phyloP scores from a whole-genome alignment of 2,888 invertebrate genomes.

The Hydraecia micacea region DNA sequence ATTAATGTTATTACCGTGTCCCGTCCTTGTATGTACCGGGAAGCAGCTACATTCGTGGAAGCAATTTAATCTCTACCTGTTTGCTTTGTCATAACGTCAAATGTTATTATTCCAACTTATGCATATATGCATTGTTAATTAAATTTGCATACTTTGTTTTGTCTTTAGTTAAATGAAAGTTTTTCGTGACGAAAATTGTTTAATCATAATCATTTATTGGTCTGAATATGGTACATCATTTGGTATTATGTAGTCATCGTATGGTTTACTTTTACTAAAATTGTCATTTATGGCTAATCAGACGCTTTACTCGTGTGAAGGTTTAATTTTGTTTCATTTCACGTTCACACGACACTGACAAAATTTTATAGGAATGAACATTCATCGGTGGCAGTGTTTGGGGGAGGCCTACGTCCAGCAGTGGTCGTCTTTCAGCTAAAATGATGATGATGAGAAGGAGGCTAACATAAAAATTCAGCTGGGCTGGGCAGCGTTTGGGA shows the following conservation, averaged over 20 bases:
- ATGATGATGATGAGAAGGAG: not conserved
- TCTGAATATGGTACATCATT: too few relatives aligned
- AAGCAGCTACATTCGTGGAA: slow-evolving; percentile 33
- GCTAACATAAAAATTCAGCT: too few relatives aligned
- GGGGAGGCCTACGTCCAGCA: not conserved
- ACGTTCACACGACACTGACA: not conserved
- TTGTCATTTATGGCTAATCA: not conserved
- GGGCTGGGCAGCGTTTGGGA: too few relatives aligned
- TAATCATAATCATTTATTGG: not conserved
- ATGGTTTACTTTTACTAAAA: not conserved
- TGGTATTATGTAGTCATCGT: too few relatives aligned
- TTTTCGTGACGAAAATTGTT: not conserved
- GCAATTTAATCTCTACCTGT: slow-evolving; percentile 30
- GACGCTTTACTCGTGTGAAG: not conserved
- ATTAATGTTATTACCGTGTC: slow-evolving; percentile 59
- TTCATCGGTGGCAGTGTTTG: not conserved
- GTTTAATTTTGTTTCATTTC: not conserved
- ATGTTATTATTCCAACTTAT: slow-evolving; percentile 4
- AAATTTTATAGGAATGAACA: not conserved
- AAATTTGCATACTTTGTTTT: not conserved
- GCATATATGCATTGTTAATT: slow-evolving; percentile 24
- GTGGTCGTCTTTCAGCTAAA: not conserved
- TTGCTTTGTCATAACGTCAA: slow-evolving; percentile 9
- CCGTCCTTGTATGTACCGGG: slow-evolving; percentile 14
- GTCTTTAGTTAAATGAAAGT: not conserved